phyloP scores from a whole-genome alignment of 2,888 invertebrate species.

The Rhorus exstirpatorius region DNA sequence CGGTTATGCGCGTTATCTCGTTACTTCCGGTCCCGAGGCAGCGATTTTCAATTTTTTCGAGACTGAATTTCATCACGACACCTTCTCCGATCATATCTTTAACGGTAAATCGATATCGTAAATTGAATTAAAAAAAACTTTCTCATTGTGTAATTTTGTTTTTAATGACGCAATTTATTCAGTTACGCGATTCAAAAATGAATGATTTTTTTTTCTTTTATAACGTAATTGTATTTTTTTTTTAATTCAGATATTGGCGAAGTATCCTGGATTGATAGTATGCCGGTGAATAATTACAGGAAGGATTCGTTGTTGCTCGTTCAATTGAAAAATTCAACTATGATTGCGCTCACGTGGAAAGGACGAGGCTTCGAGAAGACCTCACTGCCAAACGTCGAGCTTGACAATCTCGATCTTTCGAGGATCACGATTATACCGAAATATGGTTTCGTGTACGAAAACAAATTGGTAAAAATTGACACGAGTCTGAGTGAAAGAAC shows the following conservation, averaged over 20 bases:
- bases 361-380: conserved; percentile 73
- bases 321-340: conserved; percentile 80
- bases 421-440: conserved; percentile 75
- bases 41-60: conserved; percentile 74
- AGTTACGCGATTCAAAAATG: no score
- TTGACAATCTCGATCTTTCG: conserved; percentile 76
- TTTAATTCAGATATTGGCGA: conserved; percentile 74
- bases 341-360: conserved; percentile 78
- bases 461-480: conserved; percentile 77
- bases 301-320: conserved; percentile 86
- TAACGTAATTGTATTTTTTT: not conserved
- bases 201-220: not conserved
- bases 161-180: no score
- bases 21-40: conserved; percentile 75
- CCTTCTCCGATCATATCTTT: conserved; percentile 74
- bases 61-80: conserved; percentile 73
- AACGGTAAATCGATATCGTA: conserved; percentile 70
- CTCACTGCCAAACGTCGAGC: conserved; percentile 67
- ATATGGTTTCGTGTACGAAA: conserved; percentile 77
- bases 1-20: conserved; percentile 78
- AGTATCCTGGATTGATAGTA: conserved; percentile 73
- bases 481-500: conserved; percentile 77
- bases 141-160: no score
- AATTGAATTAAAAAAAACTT: no score
- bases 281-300: conserved; percentile 85